A percentile compares a stretch with the other conserved stretches of the same genome.
phyloP scores from a whole-genome alignment of 2,113 vertebrate genomes.

The Oreochromis aureus region DNA sequence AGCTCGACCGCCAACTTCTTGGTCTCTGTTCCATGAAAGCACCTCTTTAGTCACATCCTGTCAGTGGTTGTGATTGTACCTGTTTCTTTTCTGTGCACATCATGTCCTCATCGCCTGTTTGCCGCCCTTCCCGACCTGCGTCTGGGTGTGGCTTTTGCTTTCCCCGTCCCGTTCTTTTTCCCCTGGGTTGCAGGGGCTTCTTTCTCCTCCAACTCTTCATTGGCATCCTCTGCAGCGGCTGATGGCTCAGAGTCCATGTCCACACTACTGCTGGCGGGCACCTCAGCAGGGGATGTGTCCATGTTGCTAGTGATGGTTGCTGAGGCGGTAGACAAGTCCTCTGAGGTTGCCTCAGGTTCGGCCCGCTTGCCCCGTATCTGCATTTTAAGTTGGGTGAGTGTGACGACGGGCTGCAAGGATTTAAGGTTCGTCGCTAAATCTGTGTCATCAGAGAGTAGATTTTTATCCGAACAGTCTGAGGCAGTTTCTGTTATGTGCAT shows the following conservation, averaged over 20 bases:
- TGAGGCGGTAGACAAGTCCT: neutral
- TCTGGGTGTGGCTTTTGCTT: slow-evolving; percentile 32
- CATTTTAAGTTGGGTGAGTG: neutral
- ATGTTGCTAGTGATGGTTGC: neutral
- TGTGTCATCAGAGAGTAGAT: neutral
- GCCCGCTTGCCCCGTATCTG: neutral
- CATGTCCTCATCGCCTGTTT: slow-evolving; percentile 42
- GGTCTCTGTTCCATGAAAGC: slow-evolving; percentile 28
- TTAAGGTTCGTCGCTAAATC: neutral
- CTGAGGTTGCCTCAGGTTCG: neutral
- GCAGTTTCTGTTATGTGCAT: neutral
- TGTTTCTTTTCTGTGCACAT: neutral
- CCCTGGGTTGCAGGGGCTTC: neutral
- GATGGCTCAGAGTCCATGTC: neutral
- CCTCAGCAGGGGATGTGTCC: neutral
- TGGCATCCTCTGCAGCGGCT: neutral
- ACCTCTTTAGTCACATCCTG: slow-evolving; percentile 1
- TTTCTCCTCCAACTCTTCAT: slow-evolving; percentile 23
- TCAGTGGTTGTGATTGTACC: neutral
- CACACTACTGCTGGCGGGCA: neutral
- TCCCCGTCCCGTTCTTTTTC: slow-evolving; percentile 26
- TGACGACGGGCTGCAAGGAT: neutral
- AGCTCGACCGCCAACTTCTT: neutral
- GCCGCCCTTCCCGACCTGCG: slow-evolving; percentile 59
- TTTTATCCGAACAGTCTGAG: slow-evolving; percentile 1